Evolutionary conservation across 2,113 vertebrate species (phyloP), one percentile per base, ranked within the genome.

Genomic region (Oriolus oriolus): DNA sequence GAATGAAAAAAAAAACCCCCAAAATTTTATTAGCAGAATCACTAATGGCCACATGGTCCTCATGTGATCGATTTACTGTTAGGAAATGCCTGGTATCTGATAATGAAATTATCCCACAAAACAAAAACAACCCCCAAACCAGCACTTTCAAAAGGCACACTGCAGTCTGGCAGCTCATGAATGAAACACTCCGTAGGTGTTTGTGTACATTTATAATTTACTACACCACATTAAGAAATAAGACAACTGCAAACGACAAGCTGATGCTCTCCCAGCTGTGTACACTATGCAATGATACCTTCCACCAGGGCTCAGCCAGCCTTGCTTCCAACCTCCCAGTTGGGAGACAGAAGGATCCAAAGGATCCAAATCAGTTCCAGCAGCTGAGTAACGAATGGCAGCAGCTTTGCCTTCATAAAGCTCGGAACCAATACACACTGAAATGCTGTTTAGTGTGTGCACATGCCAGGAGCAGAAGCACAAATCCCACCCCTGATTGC

Each of bases 151-250:
- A 45, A 81, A 61, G 1, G 7, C 83, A 81, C 24, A 3, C 44
- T 50, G 73, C 68, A 30, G 60, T 13, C 80, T 90, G 76, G 95
- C 90, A 92, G 85, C 80, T 94, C 68, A 75, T 86, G 85, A 96
- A 96, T 90, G 69, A 96, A 96, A 64, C 6, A 27, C 85, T 93
- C 71, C 0, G 10, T 71, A 93, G 90, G 54, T 76, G 92, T 89
- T 75, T 87, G 89, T 81, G 86, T 84, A 75, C 88, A 86, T 96
- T 93, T 87, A 88, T 94, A 83, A 96, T 96, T 96, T 75, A 94
- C 68, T 74, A 86, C 68, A 88, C 16, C 49, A 69, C 92, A 78
- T 77, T 90, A 93, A 86, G 90, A 84, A 95, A 44, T 33, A 63
- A 83, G 53, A 77, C 68, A 83, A 94, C 76, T 81, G 83, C 88